A percentile compares a stretch with the other conserved stretches of the same genome.
Conservation (phyloP, 2,113 vertebrate species). For the Pelobates fuscus region DNA sequence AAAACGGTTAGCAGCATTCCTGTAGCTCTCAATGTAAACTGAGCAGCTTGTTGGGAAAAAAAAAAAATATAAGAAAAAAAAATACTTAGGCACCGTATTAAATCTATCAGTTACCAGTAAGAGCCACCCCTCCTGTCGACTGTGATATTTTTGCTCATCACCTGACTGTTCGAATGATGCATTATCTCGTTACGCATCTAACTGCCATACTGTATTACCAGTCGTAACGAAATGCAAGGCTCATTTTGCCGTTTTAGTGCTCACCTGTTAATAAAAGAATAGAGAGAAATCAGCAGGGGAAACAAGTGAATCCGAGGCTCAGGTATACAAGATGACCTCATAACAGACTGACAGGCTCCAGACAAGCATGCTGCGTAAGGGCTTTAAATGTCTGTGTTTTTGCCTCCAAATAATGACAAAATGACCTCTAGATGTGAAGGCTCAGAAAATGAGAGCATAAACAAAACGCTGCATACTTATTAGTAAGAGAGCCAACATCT, state of each 20-base stretch:
- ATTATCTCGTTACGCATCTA: conserved; percentile 7
- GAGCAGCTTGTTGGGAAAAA: no score
- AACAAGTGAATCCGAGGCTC: conserved; percentile 53
- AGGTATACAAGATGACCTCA: conserved; percentile 17
- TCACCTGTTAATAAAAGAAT: conserved; percentile 50
- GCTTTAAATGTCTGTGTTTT: conserved; percentile 47
- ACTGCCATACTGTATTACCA: conserved; percentile 28
- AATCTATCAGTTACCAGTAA: background rate
- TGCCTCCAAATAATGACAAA: conserved; percentile 56
- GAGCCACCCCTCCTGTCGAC: no score
- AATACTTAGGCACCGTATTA: no score
- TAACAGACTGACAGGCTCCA: conserved; percentile 56
- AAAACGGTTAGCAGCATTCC: background rate
- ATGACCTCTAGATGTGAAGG: conserved; percentile 60
- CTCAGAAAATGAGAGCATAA: conserved; percentile 51
- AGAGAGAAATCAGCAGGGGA: background rate
- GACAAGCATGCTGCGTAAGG: conserved; percentile 47
- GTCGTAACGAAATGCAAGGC: conserved; percentile 23
- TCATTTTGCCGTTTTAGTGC: conserved; percentile 17
- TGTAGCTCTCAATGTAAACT: background rate
- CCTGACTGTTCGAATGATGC: background rate
- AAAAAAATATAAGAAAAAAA: no score
- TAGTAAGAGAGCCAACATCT: no score
- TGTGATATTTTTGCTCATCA: background rate
- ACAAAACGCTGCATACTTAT: conserved; percentile 47